phyloP scores from a whole-genome alignment of 2,113 vertebrate genomes.

The Ranitomeya variabilis region DNA sequence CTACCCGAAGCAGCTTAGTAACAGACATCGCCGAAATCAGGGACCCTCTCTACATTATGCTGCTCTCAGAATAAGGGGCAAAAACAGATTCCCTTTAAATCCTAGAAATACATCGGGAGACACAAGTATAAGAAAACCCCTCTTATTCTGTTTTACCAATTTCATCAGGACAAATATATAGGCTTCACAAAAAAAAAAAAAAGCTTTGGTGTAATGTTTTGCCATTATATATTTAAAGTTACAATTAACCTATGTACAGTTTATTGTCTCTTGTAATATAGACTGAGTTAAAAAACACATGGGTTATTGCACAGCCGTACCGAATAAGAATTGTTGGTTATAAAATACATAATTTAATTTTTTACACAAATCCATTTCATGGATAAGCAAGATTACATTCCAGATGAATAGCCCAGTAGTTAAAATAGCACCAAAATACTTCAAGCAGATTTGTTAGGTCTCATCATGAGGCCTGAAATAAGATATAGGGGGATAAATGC shows the following conservation, averaged over 20 bases:
- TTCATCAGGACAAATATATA: neutral
- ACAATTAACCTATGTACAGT: slow-evolving; percentile 29
- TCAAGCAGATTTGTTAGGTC: neutral
- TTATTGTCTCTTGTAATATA: slow-evolving; percentile 38
- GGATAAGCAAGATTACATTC: neutral
- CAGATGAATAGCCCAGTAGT: slow-evolving; percentile 23
- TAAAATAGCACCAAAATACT: slow-evolving; percentile 34
- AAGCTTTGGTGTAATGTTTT: neutral
- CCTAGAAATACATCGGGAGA: neutral
- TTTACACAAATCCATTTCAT: slow-evolving; percentile 13
- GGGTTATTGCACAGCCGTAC: neutral
- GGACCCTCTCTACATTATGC: no score
- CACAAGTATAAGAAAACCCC: neutral
- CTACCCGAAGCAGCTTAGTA: no score
- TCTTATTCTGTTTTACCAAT: neutral
- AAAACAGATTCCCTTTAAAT: no score
- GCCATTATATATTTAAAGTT: slow-evolving; percentile 1
- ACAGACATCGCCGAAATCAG: no score
- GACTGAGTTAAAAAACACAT: slow-evolving; percentile 18
- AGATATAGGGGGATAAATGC: neutral
- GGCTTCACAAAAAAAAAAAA: neutral
- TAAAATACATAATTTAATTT: slow-evolving; percentile 11
- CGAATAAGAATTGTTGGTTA: slow-evolving; percentile 12
- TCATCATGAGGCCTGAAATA: neutral
- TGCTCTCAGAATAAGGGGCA: no score